Conservation (phyloP, 2,113 vertebrate species). For the Rhynchomys soricoides region DNA sequence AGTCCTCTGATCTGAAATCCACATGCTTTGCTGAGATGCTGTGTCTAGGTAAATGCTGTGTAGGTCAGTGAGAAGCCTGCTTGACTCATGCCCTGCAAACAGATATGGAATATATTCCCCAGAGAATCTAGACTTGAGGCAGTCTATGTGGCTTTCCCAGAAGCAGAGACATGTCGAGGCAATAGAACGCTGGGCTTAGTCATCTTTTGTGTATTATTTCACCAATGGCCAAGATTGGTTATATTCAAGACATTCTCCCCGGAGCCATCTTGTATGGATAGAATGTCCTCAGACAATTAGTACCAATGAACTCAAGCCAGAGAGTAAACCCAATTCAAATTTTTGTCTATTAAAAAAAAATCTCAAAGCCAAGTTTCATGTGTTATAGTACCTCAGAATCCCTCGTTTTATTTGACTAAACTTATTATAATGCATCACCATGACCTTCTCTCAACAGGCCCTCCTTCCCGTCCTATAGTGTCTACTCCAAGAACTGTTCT, state of each 20-base stretch:
- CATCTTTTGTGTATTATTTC: constrained; percentile 1
- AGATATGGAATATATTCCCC: constrained; percentile 72
- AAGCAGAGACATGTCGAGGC: constrained; percentile 76
- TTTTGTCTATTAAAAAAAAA: neutral
- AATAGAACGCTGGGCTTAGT: constrained; percentile 62
- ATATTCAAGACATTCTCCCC: constrained; percentile 47
- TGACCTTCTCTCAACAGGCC: neutral
- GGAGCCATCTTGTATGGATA: neutral
- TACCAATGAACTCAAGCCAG: neutral
- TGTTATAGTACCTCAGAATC: neutral
- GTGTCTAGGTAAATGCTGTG: neutral
- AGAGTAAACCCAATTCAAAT: neutral
- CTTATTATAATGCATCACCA: neutral
- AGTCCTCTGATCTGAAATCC: neutral
- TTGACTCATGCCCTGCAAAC: constrained; percentile 52
- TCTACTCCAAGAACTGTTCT: neutral
- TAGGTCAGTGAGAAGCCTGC: neutral
- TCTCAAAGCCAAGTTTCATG: neutral
- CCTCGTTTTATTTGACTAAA: neutral
- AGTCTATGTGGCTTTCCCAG: constrained; percentile 50
- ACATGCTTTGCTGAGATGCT: neutral
- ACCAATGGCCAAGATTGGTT: constrained; percentile 50
- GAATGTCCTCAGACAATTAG: neutral
- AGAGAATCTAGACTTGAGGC: constrained; percentile 62
- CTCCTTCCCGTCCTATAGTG: rapidly evolving